Evolutionary conservation across 2,797 vertebrate genomes (phyloP).

Genomic region (Halcyon chelicuti): DNA sequence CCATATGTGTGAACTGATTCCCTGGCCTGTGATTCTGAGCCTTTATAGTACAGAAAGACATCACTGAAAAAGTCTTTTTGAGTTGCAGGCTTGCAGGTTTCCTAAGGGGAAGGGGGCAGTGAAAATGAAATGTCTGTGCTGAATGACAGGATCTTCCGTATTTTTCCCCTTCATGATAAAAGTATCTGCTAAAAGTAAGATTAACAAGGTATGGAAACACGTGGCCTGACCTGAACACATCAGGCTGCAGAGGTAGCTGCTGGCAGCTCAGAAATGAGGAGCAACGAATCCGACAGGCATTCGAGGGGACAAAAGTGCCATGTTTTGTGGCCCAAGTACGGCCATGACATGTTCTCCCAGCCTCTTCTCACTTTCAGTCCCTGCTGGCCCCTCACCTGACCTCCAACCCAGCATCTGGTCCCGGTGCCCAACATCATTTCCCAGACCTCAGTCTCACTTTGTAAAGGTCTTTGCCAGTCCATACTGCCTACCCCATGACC

Average conservation of each 20-base stretch:
- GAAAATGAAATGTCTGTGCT: background rate
- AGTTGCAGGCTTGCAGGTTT: background rate
- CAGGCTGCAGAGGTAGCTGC: background rate
- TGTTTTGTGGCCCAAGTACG: accelerated
- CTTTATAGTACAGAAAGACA: background rate
- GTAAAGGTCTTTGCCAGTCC: background rate
- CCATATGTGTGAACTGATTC: accelerated
- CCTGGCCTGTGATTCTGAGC: background rate
- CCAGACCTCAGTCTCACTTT: background rate
- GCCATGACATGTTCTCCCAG: background rate
- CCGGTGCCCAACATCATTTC: background rate
- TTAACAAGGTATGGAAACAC: background rate
- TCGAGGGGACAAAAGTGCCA: accelerated
- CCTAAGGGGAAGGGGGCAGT: background rate
- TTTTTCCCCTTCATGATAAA: background rate
- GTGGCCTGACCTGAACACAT: background rate
- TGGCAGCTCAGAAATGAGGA: accelerated
- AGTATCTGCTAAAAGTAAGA: background rate
- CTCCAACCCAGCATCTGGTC: background rate
- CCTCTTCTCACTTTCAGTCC: background rate
- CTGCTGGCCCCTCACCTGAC: background rate
- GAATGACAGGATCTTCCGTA: background rate
- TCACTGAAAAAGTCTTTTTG: background rate
- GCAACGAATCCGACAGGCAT: background rate
- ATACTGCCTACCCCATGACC: background rate